A percentile compares a stretch with the other conserved stretches of the same genome.
Conservation (phyloP, 2,113 vertebrate species). For the Pollimyrus isidori region DNA sequence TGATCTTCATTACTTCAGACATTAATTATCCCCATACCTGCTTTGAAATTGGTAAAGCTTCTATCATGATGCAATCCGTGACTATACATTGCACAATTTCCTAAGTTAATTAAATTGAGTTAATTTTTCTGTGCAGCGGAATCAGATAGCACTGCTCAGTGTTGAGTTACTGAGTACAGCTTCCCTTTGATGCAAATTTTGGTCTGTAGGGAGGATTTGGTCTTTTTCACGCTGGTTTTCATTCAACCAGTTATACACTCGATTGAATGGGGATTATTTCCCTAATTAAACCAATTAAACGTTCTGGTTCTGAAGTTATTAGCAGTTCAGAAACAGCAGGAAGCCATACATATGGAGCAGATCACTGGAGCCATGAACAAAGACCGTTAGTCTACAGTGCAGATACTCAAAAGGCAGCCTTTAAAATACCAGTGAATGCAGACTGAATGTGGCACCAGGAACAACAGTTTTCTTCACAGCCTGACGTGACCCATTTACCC, state of each 20-base stretch:
- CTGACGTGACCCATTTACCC: background rate
- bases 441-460: background rate
- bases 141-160: background rate
- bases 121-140: background rate
- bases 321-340: background rate
- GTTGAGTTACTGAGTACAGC: background rate
- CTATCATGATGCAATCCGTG: conserved; percentile 15
- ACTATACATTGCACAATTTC: background rate
- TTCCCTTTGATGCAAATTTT: background rate
- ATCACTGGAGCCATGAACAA: background rate
- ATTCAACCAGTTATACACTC: background rate
- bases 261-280: background rate
- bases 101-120: background rate
- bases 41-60: conserved; percentile 3
- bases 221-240: background rate
- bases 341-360: background rate
- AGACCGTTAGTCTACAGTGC: background rate
- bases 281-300: background rate
- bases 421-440: background rate
- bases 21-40: conserved; percentile 5
- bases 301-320: background rate
- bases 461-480: background rate
- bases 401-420: background rate
- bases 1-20: background rate
- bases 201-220: background rate